phyloP scores from a whole-genome alignment of 30 jellyfish, hydroid and myxozoan genomes.

The Aurelia aurita region DNA sequence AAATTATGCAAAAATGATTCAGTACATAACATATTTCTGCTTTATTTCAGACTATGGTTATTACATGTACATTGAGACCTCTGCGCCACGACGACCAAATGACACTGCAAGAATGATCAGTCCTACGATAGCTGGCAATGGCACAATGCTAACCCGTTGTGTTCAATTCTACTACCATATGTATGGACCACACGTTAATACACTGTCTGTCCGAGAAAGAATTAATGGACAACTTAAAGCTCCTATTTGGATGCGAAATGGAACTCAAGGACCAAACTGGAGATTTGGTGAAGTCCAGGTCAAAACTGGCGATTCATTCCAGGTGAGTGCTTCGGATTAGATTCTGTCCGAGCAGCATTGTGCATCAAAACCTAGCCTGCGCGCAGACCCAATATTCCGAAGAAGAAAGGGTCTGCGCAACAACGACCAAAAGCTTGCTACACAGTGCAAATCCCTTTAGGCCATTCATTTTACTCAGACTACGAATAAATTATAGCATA shows the following conservation, averaged over 20 bases:
- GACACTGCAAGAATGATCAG: constrained; percentile 90
- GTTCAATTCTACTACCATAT: constrained; percentile 94
- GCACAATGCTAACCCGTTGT: constrained; percentile 79
- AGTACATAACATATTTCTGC: not conserved
- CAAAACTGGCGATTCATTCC: constrained; percentile 72
- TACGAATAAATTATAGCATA: too few relatives aligned
- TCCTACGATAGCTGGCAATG: constrained; percentile 82
- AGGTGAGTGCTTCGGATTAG: constrained; percentile 45
- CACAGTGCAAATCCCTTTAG: too few relatives aligned
- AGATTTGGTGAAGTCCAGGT: constrained; percentile 91
- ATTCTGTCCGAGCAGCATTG: too few relatives aligned
- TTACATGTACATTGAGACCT: constrained; percentile 92
- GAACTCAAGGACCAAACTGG: constrained; percentile 96
- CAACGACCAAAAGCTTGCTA: too few relatives aligned
- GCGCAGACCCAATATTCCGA: too few relatives aligned
- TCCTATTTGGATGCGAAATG: constrained; percentile 87
- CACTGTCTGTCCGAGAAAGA: constrained; percentile 84
- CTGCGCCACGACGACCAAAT: constrained; percentile 86
- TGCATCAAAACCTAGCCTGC: too few relatives aligned
- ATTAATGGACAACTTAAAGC: constrained; percentile 69
- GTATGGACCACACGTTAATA: constrained; percentile 98
- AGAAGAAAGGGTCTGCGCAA: too few relatives aligned
- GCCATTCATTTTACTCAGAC: too few relatives aligned
- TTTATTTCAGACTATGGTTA: constrained; percentile 74
- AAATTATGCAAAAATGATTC: too few relatives aligned